phyloP scores from a whole-genome alignment of 2,888 invertebrate species.

The Tipula helvola region DNA sequence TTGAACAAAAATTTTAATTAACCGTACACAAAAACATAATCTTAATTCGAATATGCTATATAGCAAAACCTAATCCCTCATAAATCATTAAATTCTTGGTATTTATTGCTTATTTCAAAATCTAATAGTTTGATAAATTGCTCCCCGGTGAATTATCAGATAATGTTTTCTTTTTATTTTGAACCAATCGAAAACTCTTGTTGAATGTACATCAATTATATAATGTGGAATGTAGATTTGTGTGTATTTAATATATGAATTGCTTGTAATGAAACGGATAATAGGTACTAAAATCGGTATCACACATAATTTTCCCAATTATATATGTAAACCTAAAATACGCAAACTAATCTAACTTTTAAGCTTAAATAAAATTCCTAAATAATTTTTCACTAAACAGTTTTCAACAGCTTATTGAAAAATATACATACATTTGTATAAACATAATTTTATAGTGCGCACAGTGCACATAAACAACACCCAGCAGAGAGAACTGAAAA shows the following conservation, averaged over 20 bases:
- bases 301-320: not conserved
- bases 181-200: not conserved
- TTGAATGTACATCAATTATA: not conserved
- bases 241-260: not conserved
- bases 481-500: not conserved
- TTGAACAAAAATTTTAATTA: not conserved
- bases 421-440: not conserved
- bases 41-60: not conserved
- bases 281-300: not conserved
- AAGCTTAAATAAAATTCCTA: not conserved
- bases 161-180: not conserved
- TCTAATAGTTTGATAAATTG: not conserved
- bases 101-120: not conserved
- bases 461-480: not conserved
- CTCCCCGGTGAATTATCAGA: not conserved
- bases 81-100: not conserved
- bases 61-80: not conserved
- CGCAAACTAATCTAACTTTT: too few relatives aligned
- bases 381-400: not conserved
- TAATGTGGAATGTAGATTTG: not conserved
- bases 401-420: not conserved
- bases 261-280: too few relatives aligned
- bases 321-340: not conserved
- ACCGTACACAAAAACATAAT: not conserved
- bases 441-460: not conserved